Evolutionary conservation across 2,888 invertebrate genomes (phyloP).

Genomic region (Diarsia mendica): DNA sequence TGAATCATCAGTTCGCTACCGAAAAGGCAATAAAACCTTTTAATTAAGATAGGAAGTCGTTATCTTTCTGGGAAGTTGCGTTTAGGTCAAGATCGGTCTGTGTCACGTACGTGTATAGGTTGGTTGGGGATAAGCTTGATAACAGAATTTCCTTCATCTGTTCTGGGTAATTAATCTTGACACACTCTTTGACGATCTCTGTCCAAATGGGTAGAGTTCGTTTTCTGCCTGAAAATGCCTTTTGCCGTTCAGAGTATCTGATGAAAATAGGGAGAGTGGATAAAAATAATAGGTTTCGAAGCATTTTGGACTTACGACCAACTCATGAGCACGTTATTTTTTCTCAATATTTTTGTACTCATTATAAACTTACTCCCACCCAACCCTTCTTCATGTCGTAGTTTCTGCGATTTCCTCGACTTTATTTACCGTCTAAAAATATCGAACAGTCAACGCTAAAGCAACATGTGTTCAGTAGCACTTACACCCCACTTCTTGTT

Average conservation of each 20-base stretch:
- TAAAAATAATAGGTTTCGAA: not conserved
- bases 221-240: not conserved
- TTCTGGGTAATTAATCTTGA: not conserved
- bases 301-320: not conserved
- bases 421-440: slow-evolving; percentile 42
- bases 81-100: slow-evolving; percentile 17
- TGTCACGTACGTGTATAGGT: not conserved
- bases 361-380: too few relatives aligned
- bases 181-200: not conserved
- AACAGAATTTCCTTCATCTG: not conserved
- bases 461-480: slow-evolving; percentile 57
- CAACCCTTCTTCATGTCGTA: not conserved
- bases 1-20: slow-evolving; percentile 11
- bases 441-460: slow-evolving; percentile 15
- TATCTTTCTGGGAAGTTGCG: slow-evolving; percentile 18
- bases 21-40: slow-evolving; percentile 9
- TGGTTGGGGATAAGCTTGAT: not conserved
- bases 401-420: slow-evolving; percentile 3
- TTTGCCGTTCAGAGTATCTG: not conserved
- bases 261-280: not conserved
- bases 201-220: not conserved
- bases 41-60: slow-evolving; percentile 3
- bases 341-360: not conserved
- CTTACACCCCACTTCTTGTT: slow-evolving; percentile 37
- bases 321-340: not conserved